A percentile compares a stretch with the other conserved stretches of the same genome.
These are phyloP conservation scores for Pipa parva DNA, from an alignment of 2,113 vertebrate genomes.

Conservation along the genomic window DNA sequence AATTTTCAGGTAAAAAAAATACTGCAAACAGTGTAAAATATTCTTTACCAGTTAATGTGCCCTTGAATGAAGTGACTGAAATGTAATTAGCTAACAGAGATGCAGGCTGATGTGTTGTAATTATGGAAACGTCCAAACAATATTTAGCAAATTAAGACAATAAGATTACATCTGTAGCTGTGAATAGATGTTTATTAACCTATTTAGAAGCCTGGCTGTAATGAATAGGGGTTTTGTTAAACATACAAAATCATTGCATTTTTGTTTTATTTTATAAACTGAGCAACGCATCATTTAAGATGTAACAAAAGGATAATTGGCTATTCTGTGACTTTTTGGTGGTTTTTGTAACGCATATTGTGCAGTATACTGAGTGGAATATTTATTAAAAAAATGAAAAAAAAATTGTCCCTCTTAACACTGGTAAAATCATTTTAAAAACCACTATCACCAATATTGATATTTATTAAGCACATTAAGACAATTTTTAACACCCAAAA, in stretches of 20 bases:
- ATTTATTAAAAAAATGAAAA: too few species aligned
- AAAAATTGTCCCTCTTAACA: too few species aligned
- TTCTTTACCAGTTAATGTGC: conserved; percentile 42
- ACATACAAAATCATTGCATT: too few species aligned
- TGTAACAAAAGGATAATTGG: neutral
- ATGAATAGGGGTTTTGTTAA: too few species aligned
- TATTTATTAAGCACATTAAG: too few species aligned
- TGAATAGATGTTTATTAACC: conserved; percentile 28
- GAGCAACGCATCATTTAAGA: neutral
- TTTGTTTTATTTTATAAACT: neutral
- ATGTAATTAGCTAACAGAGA: conserved; percentile 27
- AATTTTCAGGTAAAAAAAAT: conserved; percentile 14
- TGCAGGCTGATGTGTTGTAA: conserved; percentile 37
- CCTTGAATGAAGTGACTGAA: neutral
- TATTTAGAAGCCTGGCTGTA: conserved; percentile 6
- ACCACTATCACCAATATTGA: too few species aligned
- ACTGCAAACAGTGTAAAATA: conserved; percentile 34
- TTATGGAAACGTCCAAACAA: conserved; percentile 41
- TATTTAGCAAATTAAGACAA: conserved; percentile 44
- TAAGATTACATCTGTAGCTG: conserved; percentile 35
- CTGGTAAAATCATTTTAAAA: too few species aligned
- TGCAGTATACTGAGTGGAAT: too few species aligned
- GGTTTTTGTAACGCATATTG: too few species aligned
- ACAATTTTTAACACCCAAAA: too few species aligned
- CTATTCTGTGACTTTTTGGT: too few species aligned